Percentiles rank a stretch among this genome's conserved stretches.
phyloP scores from a whole-genome alignment of 23 tunicate genomes.

The Trididemnum clinides region DNA sequence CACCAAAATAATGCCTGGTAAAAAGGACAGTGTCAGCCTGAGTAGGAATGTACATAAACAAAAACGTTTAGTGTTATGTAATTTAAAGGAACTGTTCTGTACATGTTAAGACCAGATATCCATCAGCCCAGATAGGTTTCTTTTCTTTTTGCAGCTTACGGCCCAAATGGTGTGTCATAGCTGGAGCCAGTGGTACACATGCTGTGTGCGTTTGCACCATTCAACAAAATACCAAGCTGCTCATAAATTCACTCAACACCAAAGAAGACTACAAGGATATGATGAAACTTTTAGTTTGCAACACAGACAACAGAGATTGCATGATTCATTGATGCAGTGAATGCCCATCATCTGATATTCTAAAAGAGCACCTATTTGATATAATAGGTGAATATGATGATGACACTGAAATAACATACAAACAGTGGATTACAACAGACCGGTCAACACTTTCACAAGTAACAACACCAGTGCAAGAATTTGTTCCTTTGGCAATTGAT shows the following conservation, averaged over 20 bases:
- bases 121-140: constrained; percentile 18
- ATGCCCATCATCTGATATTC: constrained; percentile 31
- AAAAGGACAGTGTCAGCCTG: constrained; percentile 31
- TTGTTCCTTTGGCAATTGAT: constrained; percentile 5
- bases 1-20: constrained; percentile 38
- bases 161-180: constrained; percentile 47
- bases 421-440: constrained; percentile 49
- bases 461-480: constrained; percentile 29
- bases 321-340: constrained; percentile 37
- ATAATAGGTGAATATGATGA: constrained; percentile 21
- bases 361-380: background rate
- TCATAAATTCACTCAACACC: constrained; percentile 16
- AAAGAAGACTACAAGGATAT: constrained; percentile 29
- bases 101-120: constrained; percentile 34
- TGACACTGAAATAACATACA: constrained; percentile 34
- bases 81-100: constrained; percentile 15
- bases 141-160: constrained; percentile 36
- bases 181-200: constrained; percentile 34
- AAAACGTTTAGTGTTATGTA: constrained; percentile 37
- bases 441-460: constrained; percentile 16
- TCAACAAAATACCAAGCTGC: constrained; percentile 31
- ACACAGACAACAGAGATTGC: constrained; percentile 26
- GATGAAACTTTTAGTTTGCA: constrained; percentile 29
- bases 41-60: constrained; percentile 41
- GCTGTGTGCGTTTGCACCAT: constrained; percentile 54